Evolutionary conservation across 2,797 vertebrate genomes (phyloP).

Genomic region (Cryptoblepharus egeriae): DNA sequence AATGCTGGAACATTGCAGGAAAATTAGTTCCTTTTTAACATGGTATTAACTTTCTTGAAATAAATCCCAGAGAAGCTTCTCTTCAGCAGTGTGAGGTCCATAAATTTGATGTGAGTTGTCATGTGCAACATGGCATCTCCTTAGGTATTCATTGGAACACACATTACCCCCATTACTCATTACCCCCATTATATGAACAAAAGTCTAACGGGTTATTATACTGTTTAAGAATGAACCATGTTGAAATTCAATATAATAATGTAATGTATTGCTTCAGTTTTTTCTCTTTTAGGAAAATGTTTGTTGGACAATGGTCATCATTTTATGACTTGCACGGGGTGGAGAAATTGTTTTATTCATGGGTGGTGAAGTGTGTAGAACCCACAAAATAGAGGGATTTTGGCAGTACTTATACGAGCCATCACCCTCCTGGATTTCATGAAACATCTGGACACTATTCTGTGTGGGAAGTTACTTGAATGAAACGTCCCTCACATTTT

Average conservation of each 20-base stretch:
- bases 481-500: neutral
- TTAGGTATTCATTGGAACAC: neutral
- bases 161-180: neutral
- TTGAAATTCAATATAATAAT: slow-evolving; percentile 4
- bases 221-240: neutral
- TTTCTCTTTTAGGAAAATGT: neutral
- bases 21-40: slow-evolving; percentile 1
- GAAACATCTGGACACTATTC: neutral
- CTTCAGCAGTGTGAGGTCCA: neutral
- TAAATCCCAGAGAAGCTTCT: neutral
- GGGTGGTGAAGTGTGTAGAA: neutral
- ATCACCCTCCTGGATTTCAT: neutral
- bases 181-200: neutral
- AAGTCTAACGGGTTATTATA: neutral
- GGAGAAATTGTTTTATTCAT: neutral
- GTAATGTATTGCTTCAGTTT: neutral
- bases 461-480: neutral
- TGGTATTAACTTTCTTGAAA: neutral
- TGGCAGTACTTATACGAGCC: neutral
- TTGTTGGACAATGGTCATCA: neutral
- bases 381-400: neutral
- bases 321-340: neutral
- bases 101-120: neutral
- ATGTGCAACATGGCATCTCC: slow-evolving; percentile 6
- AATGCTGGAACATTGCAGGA: neutral